Percentiles rank a stretch among this genome's conserved stretches.
Conservation (phyloP, 2,113 vertebrate genomes). For the Agapornis roseicollis region DNA sequence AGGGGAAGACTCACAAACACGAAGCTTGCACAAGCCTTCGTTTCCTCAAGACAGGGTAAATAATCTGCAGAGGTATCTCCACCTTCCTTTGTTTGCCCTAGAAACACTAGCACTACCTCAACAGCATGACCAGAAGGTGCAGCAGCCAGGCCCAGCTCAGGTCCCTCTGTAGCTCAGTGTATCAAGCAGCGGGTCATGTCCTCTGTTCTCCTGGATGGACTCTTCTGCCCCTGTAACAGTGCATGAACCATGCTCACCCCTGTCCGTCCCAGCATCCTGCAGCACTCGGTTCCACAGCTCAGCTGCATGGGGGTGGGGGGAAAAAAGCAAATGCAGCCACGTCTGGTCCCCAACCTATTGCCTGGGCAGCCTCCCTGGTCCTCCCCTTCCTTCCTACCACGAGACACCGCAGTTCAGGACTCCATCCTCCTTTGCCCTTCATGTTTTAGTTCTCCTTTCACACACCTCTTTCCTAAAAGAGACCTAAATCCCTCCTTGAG, state of each 20-base stretch:
- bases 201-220: background rate
- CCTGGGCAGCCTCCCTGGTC: background rate
- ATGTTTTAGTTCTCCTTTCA: background rate
- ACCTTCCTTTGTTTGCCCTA: background rate
- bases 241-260: background rate
- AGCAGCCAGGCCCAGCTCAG: background rate
- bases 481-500: background rate
- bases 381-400: background rate
- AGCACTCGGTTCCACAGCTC: background rate
- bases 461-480: background rate
- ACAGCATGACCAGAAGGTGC: background rate
- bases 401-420: background rate
- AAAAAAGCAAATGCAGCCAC: background rate
- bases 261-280: background rate
- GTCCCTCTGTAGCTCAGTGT: background rate
- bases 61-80: background rate
- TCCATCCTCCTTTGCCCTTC: background rate
- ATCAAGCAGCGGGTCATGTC: background rate
- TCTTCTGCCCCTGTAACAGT: background rate
- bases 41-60: constrained; percentile 13
- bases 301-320: background rate
- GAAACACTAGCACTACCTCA: background rate
- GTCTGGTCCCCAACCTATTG: background rate
- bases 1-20: background rate
- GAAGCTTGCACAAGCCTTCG: background rate